Base-by-base conservation (phyloP, 1,140 invertebrate species). In the Platorchestia sp. region DNA sequence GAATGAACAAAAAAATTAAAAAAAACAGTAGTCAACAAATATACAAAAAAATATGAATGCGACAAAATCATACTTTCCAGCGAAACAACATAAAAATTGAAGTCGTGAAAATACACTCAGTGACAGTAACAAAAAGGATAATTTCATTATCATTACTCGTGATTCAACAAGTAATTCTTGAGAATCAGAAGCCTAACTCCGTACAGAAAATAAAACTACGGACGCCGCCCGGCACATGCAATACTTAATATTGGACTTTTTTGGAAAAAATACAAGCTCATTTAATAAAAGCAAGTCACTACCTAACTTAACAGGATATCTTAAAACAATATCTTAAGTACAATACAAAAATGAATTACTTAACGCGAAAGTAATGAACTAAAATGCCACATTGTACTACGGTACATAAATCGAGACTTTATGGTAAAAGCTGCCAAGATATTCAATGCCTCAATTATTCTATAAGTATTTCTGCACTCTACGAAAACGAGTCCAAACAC, bases 341-440 rank as follows among this genome's bases (percentile, higher is more conserved):
- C 87, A 42, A 14, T 90, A 90, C 44, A 90, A 90, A 90, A 90
- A 90, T 90, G 87, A 90, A 36, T 75, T 75, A 90, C 22, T 41
- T 90, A 90, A 90, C 22, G 87, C 10, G 42, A 44, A 90, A 41
- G 44, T 90, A 90, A 90, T 43, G 87, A 90, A 44, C 87, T 90
- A 90, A 90, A 90, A 90, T 90, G 87, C 87, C 87, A 90, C 41
- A 44, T 90, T 90, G 87, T 90, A 90, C 87, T 90, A 90, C 87
- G 44, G 87, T 90, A 75, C 59, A 75, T 36, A 75, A 75, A 19
- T 75, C 59, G 27, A 75, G 59, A 75, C 59, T 75, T 75, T 22
- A n/a, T n/a, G n/a, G n/a, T n/a, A 75, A 75, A 75, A 75, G 59
- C 59, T 75, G 59, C 59, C 59, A 22, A 36, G 27, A 75, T 75